phyloP scores from a whole-genome alignment of 2,888 invertebrate species.

The Anagyrus pseudococci region DNA sequence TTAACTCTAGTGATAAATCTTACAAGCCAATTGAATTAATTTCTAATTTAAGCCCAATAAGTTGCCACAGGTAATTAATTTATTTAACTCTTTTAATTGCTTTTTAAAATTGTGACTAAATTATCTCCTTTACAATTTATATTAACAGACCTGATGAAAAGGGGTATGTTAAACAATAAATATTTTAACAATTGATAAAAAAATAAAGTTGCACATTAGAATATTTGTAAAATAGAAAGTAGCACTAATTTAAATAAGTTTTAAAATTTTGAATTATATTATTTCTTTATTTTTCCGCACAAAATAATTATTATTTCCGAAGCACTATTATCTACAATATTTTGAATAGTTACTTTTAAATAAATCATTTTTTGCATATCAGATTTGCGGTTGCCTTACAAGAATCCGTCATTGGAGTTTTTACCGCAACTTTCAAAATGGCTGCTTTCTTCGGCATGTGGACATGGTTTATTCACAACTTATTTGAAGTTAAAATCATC shows the following conservation, averaged over 20 bases:
- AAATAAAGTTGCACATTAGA: slow-evolving; percentile 24
- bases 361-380: not conserved
- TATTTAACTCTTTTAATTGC: slow-evolving; percentile 8
- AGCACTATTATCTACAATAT: not conserved
- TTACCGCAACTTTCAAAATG: slow-evolving; percentile 96
- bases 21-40: slow-evolving; percentile 94
- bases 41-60: slow-evolving; percentile 80
- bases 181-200: slow-evolving; percentile 26
- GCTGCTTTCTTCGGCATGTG: slow-evolving; percentile 96
- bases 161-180: slow-evolving; percentile 45
- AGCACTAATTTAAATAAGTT: not conserved
- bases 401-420: slow-evolving; percentile 91
- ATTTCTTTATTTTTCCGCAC: too few species aligned
- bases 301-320: too few species aligned
- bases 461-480: slow-evolving; percentile 96
- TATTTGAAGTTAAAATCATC: slow-evolving; percentile 93
- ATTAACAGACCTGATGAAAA: slow-evolving; percentile 46
- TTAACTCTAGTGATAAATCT: slow-evolving; percentile 82
- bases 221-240: slow-evolving; percentile 20
- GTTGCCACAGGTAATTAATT: slow-evolving; percentile 66
- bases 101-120: slow-evolving; percentile 13
- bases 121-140: slow-evolving; percentile 31
- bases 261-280: not conserved
- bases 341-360: not conserved
- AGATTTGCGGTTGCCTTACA: slow-evolving; percentile 84